Evolutionary conservation across 2,888 invertebrate genomes (phyloP), one percentile per base, ranked within the genome.

Genomic region (Dryobota labecula): DNA sequence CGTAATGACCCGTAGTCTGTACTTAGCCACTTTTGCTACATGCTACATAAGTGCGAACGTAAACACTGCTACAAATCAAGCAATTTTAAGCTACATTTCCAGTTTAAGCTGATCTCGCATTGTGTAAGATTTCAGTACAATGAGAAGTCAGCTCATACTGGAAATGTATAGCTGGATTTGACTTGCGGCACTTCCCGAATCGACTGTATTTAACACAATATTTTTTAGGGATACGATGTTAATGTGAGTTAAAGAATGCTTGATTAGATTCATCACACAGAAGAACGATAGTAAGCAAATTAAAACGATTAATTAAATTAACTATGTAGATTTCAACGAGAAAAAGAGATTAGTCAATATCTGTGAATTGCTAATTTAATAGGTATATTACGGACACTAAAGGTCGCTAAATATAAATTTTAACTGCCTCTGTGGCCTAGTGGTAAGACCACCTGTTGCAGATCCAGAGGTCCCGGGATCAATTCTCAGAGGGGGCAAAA

Each of bases 1-100:
- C 45, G 68, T 78, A 73, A 80, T 78, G 51, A 66, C 65, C 67
- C 67, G 47, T 53, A 18, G 68, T 53, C 63, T 56, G 73, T 54
- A 78, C 58, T 69, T 73, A 60, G 56, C 18, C 30, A 70, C 49
- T 13, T 51, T 53, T 41, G 38, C 33, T 53, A 54, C 27, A 33
- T 33, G 13, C 36, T 30, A 65, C n/a, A 27, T 54, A 45, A 36
- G 54, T 20, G 70, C 27, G 13, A 73, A 54, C 45, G 18, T 62
- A 66, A 51, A 41, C 77, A 70, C 49, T n/a, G n/a, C n/a, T n/a
- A n/a, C n/a, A n/a, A n/a, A n/a, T n/a, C n/a, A n/a, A n/a, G n/a
- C n/a, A n/a, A n/a, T n/a, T n/a, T n/a, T n/a, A n/a, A n/a, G n/a
- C n/a, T n/a, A n/a, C n/a, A n/a, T n/a, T n/a, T n/a, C n/a, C n/a